Conservation (phyloP, 2,888 invertebrate species). For the Julus scandinavius region DNA sequence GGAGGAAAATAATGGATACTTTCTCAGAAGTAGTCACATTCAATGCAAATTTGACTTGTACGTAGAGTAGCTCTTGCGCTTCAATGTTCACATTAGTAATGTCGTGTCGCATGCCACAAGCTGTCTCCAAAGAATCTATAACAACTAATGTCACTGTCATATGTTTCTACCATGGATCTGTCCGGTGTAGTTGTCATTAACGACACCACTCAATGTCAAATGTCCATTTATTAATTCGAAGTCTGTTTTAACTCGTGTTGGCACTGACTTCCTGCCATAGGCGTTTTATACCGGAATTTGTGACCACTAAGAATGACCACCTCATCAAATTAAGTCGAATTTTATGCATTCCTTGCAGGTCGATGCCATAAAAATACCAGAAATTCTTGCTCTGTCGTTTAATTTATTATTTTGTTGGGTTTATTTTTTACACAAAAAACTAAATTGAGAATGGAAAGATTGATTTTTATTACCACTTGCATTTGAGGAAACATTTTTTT, state of each 20-base stretch:
- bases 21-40: slow-evolving; percentile 38
- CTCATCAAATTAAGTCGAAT: slow-evolving; percentile 35
- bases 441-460: not conserved
- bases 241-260: not conserved
- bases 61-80: not conserved
- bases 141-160: slow-evolving; percentile 12
- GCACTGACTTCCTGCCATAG: slow-evolving; percentile 12
- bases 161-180: not conserved
- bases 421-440: not conserved
- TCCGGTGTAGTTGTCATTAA: slow-evolving; percentile 19
- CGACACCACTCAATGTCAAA: not conserved
- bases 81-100: slow-evolving; percentile 31
- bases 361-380: slow-evolving; percentile 42
- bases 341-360: slow-evolving; percentile 39
- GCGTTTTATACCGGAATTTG: slow-evolving; percentile 15
- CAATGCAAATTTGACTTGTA: slow-evolving; percentile 21
- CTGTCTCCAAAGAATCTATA: not conserved
- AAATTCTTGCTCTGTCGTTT: slow-evolving; percentile 42
- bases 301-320: slow-evolving; percentile 17
- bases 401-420: not conserved
- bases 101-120: slow-evolving; percentile 28
- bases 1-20: not conserved
- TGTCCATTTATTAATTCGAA: not conserved
- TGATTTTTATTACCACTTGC: slow-evolving; percentile 37
- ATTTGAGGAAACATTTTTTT: slow-evolving; percentile 4